Evolutionary conservation across 2,113 vertebrate genomes (phyloP).

Genomic region (Trachemys scripta): DNA sequence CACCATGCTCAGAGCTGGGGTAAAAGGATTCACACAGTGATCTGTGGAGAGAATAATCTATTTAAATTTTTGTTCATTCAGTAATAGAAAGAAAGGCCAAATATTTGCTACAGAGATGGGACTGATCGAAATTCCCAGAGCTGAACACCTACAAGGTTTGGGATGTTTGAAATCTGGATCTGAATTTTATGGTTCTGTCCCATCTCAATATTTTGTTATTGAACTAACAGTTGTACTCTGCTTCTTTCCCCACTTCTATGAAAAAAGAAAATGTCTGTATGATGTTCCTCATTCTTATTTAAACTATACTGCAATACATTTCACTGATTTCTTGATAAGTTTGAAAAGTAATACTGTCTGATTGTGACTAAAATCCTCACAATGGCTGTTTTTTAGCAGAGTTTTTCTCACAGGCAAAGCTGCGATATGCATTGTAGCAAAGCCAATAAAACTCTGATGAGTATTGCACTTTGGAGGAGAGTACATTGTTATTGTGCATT

Average conservation of each 20-base stretch:
- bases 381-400: background rate
- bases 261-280: background rate
- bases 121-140: background rate
- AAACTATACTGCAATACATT: background rate
- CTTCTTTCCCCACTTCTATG: background rate
- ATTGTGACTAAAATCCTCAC: background rate
- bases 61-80: background rate
- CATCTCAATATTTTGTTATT: background rate
- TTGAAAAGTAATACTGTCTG: background rate
- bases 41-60: background rate
- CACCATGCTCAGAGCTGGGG: background rate
- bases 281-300: background rate
- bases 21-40: background rate
- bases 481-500: background rate
- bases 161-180: background rate
- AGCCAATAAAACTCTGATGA: background rate
- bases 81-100: background rate
- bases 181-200: background rate
- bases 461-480: background rate
- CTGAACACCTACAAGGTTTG: background rate
- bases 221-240: background rate
- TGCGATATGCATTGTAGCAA: background rate
- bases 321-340: background rate
- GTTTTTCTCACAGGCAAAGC: background rate
- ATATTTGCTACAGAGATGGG: background rate